Percentiles rank a stretch among this genome's conserved stretches.
These are phyloP conservation scores for Plebejus melissa DNA, from an alignment of 2,888 invertebrate species.

Conservation along the genomic window DNA sequence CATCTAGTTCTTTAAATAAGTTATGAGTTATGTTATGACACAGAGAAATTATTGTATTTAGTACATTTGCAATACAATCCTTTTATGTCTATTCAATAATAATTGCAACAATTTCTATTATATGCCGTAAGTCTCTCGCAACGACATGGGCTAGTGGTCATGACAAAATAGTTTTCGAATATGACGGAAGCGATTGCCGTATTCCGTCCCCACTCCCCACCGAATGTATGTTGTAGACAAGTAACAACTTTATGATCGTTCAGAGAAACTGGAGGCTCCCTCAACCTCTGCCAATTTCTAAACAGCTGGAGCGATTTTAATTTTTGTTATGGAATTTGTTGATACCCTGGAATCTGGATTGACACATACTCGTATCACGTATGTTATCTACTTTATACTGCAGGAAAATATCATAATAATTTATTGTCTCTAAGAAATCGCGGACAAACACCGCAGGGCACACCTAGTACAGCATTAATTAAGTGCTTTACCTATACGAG, in stretches of 20 bases:
- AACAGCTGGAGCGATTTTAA: too few relatives aligned
- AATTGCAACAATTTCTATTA: slow-evolving; percentile 12
- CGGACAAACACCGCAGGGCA: too few relatives aligned
- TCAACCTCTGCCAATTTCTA: too few relatives aligned
- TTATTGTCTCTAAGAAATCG: too few relatives aligned
- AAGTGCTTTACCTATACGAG: too few relatives aligned
- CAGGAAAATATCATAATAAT: too few relatives aligned
- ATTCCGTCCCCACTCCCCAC: background rate
- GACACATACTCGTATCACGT: too few relatives aligned
- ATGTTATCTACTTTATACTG: too few relatives aligned
- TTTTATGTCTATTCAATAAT: background rate
- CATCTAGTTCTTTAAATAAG: background rate
- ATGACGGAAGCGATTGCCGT: background rate
- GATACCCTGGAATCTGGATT: too few relatives aligned
- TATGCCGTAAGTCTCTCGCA: background rate
- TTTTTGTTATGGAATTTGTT: too few relatives aligned
- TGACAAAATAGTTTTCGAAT: background rate
- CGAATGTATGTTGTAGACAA: background rate
- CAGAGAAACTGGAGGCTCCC: too few relatives aligned
- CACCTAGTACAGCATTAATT: too few relatives aligned
- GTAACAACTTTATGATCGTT: background rate
- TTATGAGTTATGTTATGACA: background rate
- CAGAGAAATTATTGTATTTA: background rate
- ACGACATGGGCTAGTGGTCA: background rate
- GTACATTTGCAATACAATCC: background rate